These are phyloP conservation scores for Drosophila lacicola DNA, from an alignment of 2,888 invertebrate species.

Conservation along the genomic window DNA sequence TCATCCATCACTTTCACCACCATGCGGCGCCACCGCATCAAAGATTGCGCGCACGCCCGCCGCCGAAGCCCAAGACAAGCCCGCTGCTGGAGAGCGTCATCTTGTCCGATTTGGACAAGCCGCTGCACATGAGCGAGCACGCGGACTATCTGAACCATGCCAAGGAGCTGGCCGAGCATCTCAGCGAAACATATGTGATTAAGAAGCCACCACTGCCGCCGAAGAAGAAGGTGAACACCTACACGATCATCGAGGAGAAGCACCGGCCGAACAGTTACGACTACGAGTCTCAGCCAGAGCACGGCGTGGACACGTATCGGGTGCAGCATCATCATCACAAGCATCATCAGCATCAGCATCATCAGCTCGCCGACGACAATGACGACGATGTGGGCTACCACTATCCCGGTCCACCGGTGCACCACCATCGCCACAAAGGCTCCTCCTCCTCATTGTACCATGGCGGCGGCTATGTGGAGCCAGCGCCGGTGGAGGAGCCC, in stretches of 20 bases:
- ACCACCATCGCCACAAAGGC: constrained; percentile 26
- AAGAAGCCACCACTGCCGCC: constrained; percentile 49
- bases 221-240: constrained; percentile 70
- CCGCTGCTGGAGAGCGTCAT: constrained; percentile 71
- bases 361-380: constrained; percentile 34
- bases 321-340: constrained; percentile 39
- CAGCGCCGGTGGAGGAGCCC: constrained; percentile 66
- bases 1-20: constrained; percentile 74
- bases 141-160: constrained; percentile 67
- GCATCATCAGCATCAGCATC: constrained; percentile 27
- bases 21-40: constrained; percentile 56
- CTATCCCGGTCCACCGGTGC: constrained; percentile 40
- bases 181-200: constrained; percentile 55
- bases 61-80: constrained; percentile 37
- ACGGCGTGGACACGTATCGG: constrained; percentile 56
- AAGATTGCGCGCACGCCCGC: constrained; percentile 32
- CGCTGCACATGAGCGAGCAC: constrained; percentile 54
- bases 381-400: constrained; percentile 59
- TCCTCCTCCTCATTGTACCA: constrained; percentile 15
- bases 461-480: constrained; percentile 49
- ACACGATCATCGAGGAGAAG: constrained; percentile 71
- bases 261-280: constrained; percentile 39
- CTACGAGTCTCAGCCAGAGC: constrained; percentile 44
- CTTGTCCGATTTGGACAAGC: constrained; percentile 71
- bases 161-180: constrained; percentile 63